Conservation (phyloP, 2,113 vertebrate genomes). For the Chitala chitala region DNA sequence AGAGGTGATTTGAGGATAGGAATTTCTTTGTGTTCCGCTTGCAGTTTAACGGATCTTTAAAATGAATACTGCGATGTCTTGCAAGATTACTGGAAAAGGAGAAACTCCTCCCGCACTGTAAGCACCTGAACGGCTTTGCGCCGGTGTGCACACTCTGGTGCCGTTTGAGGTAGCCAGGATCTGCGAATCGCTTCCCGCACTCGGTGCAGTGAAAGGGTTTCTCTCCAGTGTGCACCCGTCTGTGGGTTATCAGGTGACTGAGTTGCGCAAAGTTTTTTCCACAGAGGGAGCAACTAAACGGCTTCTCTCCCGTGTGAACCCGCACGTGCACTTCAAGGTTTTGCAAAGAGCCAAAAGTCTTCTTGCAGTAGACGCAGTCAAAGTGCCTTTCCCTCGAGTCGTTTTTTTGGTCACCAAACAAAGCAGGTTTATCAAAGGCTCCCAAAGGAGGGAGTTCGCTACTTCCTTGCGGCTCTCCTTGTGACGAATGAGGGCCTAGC, state of each 20-base stretch:
- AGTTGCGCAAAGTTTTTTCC: constrained; percentile 63
- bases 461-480: constrained; percentile 38
- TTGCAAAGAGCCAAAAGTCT: constrained; percentile 3
- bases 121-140: constrained; percentile 24
- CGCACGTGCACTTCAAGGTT: constrained; percentile 1
- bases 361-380: constrained; percentile 6
- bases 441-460: neutral
- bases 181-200: constrained; percentile 54
- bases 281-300: constrained; percentile 50
- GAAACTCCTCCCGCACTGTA: constrained; percentile 22
- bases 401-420: neutral
- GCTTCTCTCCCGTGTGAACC: constrained; percentile 23
- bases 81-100: neutral
- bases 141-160: constrained; percentile 27
- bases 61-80: neutral
- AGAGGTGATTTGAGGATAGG: neutral
- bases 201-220: constrained; percentile 26
- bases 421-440: neutral
- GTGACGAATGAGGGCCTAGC: constrained; percentile 51
- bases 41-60: neutral
- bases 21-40: neutral
- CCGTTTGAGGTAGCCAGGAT: constrained; percentile 26
- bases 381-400: neutral
- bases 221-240: constrained; percentile 26
- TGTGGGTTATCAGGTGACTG: constrained; percentile 35